Conservation (phyloP, 2,888 invertebrate species). For the Nomada fucata region DNA sequence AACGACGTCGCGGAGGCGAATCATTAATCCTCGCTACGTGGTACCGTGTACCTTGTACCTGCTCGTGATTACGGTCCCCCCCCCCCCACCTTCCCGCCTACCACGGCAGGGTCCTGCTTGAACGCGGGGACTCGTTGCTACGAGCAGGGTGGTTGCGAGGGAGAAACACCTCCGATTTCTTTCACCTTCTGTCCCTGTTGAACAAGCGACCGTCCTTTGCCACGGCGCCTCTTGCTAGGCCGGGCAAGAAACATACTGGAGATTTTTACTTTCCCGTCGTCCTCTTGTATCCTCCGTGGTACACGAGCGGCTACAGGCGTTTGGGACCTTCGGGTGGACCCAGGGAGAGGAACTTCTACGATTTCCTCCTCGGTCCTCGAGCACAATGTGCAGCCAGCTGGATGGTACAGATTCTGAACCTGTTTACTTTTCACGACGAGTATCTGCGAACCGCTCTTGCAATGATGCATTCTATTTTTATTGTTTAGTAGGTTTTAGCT, state of each 20-base stretch:
- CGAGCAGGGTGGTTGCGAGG: slow-evolving; percentile 45
- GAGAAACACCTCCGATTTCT: slow-evolving; percentile 58
- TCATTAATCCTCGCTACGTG: slow-evolving; percentile 76
- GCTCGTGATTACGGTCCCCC: slow-evolving; percentile 74
- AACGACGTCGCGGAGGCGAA: slow-evolving; percentile 76
- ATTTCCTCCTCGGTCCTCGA: slow-evolving; percentile 29
- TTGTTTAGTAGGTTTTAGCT: too few species aligned
- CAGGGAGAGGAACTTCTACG: slow-evolving; percentile 22
- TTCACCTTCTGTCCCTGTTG: slow-evolving; percentile 50
- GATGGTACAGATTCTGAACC: background rate
- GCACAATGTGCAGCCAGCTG: background rate
- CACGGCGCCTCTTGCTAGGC: slow-evolving; percentile 26
- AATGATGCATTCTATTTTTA: too few species aligned
- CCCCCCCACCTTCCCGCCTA: slow-evolving; percentile 27
- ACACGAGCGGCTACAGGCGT: slow-evolving; percentile 24
- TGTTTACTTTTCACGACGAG: background rate
- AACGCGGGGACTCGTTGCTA: slow-evolving; percentile 10
- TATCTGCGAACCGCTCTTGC: background rate
- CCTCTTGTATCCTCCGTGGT: slow-evolving; percentile 17
- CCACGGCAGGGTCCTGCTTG: slow-evolving; percentile 18
- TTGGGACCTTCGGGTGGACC: background rate
- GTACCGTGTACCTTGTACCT: slow-evolving; percentile 71
- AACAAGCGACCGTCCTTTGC: slow-evolving; percentile 45
- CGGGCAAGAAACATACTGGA: slow-evolving; percentile 28
- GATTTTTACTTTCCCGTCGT: slow-evolving; percentile 27